Evolutionary conservation across 1,140 invertebrate species (phyloP).

Genomic region (Heliothis virescens): DNA sequence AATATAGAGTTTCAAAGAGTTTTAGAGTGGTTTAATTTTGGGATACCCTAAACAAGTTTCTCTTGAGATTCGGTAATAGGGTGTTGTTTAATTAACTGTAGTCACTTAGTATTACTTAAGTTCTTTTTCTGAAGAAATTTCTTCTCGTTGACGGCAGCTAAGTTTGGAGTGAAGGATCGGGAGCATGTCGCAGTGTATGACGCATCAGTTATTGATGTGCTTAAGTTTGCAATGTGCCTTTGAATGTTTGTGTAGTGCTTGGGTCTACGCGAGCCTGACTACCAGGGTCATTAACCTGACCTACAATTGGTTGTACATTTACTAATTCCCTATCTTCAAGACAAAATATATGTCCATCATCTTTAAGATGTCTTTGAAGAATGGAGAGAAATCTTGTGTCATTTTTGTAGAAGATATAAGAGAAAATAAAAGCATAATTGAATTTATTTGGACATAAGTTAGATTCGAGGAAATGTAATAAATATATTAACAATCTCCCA

Average conservation of each 20-base stretch:
- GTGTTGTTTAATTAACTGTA: background rate
- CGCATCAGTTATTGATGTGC: conserved; percentile 67
- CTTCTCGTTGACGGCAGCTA: conserved; percentile 39
- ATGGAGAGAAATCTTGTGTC: too few relatives aligned
- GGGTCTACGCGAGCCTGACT: conserved; percentile 30
- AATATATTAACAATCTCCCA: background rate
- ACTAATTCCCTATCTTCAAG: background rate
- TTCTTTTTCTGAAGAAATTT: conserved; percentile 40
- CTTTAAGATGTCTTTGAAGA: too few relatives aligned
- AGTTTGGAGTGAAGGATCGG: conserved; percentile 19
- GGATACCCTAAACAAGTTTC: background rate
- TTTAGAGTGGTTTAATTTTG: background rate
- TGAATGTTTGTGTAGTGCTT: conserved; percentile 72
- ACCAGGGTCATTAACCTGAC: conserved; percentile 14
- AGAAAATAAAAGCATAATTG: background rate
- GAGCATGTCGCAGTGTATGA: conserved; percentile 78
- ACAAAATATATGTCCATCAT: background rate
- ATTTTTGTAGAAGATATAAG: background rate
- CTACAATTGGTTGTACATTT: conserved; percentile 24
- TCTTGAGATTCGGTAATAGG: too few relatives aligned
- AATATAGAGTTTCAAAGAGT: background rate
- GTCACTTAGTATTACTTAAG: too few relatives aligned
- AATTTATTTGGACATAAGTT: background rate
- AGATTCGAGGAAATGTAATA: conserved; percentile 11
- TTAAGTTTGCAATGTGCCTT: conserved; percentile 75